Base-by-base conservation (phyloP, 2,113 vertebrate genomes). In the Herpetotheres cachinnans region DNA sequence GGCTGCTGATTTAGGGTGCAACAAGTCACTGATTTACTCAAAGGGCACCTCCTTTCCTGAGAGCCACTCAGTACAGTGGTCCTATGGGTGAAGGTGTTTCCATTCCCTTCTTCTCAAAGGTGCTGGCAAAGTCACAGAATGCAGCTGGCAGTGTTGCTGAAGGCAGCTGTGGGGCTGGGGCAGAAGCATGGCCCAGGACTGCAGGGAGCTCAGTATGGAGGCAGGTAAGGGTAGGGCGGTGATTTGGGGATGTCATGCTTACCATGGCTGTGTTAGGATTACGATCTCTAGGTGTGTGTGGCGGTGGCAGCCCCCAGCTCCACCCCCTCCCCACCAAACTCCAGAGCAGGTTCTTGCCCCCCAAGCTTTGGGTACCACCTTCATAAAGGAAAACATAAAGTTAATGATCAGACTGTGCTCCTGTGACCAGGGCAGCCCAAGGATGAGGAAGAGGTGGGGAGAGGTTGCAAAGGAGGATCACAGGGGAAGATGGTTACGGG, bases 81-180 rank as follows among this genome's bases (percentile, higher is more conserved):
- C 7, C 26, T 79, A 2, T 24, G 27, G 3, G 10, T 52, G 50
- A 90, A 50, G 13, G 2, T 22, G 4, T 61, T 90, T 87, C 29
- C 16, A 16, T 80, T 5, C 10, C 12, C 18, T 49, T 56, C 36
- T 78, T 74, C 40, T 82, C 16, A 16, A 70, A 52, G 59, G 49
- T 61, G 11, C 69, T 84, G 29, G 6, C 10, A 65, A 54, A 59
- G 17, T 56, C 49, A 70, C 11, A 50, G 7, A 2, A 13, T 10
- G 16, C 13, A 52, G 11, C 13, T 72, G 20, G 20, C 7, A 27
- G 11, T 50, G 40, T 30, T 77, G 20, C 16, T 77, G 20, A 69
- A 63, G 16, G 11, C 11, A 25, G 2, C 3, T 82, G 5, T 0
- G 0, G 44, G 34, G 20, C 38, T 9, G 16, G 7, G 20, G 13